phyloP scores from a whole-genome alignment of 2,888 invertebrate genomes.

The Eremobia ochroleuca region DNA sequence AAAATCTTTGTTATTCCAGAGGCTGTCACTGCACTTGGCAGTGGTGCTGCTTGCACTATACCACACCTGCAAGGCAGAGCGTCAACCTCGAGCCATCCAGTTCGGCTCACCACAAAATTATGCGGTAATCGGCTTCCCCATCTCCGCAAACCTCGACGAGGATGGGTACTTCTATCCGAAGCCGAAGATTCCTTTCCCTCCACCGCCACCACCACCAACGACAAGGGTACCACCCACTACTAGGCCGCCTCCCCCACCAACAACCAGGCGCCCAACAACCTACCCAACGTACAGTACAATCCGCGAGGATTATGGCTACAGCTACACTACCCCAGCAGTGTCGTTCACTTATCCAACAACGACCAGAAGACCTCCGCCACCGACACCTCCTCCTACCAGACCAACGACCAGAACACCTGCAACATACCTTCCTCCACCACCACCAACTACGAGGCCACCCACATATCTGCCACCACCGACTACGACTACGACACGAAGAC shows the following conservation, averaged over 20 bases:
- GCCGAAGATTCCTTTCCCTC: constrained; percentile 85
- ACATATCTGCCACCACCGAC: constrained; percentile 57
- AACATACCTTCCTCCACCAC: constrained; percentile 57
- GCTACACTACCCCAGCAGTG: constrained; percentile 62
- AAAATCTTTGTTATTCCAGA: constrained; percentile 78
- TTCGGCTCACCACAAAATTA: constrained; percentile 84
- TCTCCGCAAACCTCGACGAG: constrained; percentile 83
- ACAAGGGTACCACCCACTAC: constrained; percentile 63
- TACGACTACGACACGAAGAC: constrained; percentile 31
- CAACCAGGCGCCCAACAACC: constrained; percentile 15
- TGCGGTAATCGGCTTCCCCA: constrained; percentile 83
- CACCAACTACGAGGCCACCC: constrained; percentile 46
- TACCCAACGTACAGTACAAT: constrained; percentile 30
- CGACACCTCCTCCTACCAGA: constrained; percentile 27
- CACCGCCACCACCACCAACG: constrained; percentile 73
- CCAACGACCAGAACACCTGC: constrained; percentile 23
- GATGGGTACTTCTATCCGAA: constrained; percentile 89
- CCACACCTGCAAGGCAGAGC: constrained; percentile 83
- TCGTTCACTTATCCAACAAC: constrained; percentile 65
- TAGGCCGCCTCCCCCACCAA: constrained; percentile 57
- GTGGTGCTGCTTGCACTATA: constrained; percentile 86
- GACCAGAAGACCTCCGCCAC: constrained; percentile 39
- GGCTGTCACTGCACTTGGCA: constrained; percentile 88
- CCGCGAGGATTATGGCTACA: constrained; percentile 60
- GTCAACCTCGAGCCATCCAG: constrained; percentile 80